Evolutionary conservation across 2,113 vertebrate genomes (phyloP).

Genomic region (Tylochromis polylepis): DNA sequence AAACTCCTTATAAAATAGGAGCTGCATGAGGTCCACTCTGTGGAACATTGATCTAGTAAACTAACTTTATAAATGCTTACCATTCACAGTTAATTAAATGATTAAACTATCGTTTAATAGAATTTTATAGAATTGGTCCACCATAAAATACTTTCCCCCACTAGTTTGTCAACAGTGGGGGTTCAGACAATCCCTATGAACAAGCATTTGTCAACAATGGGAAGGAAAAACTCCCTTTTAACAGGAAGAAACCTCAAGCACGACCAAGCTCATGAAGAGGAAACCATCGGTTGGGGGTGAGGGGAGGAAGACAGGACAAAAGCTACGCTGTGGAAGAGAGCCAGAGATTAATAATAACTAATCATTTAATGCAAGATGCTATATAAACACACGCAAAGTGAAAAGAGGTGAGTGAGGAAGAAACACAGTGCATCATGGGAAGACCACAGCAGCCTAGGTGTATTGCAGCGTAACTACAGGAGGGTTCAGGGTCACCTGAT

Average conservation of each 20-base stretch:
- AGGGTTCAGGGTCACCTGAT: background rate
- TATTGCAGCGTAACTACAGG: background rate
- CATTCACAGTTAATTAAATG: background rate
- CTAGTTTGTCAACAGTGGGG: background rate
- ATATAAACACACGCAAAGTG: rapidly evolving
- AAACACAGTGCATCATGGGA: background rate
- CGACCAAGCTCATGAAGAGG: background rate
- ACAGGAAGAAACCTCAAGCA: background rate
- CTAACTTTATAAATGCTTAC: background rate
- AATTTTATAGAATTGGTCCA: background rate
- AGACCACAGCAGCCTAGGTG: rapidly evolving
- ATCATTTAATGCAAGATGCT: background rate
- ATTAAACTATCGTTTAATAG: background rate
- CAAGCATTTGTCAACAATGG: no score
- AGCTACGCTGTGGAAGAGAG: background rate
- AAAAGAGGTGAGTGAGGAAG: background rate
- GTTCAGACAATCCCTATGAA: no score
- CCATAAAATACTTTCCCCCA: background rate
- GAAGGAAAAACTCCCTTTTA: no score
- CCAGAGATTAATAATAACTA: background rate
- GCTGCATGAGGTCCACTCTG: background rate
- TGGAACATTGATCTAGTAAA: background rate
- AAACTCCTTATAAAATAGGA: background rate
- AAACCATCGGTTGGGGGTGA: background rate
- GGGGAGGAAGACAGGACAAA: background rate